Base-by-base conservation (phyloP, 2,888 invertebrate genomes). In the Cheilosia pagana region DNA sequence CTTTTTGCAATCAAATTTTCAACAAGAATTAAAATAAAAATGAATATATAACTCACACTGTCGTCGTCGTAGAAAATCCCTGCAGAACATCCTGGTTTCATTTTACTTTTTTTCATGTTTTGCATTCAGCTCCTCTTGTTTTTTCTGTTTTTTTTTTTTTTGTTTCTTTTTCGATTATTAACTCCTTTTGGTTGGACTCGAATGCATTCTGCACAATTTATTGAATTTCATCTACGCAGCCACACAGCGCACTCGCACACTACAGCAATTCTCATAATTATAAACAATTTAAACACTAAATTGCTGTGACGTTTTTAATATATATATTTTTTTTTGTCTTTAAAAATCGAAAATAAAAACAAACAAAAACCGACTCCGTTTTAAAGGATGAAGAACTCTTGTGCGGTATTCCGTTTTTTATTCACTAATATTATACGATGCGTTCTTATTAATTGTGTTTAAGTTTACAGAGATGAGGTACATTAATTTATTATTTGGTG, bases 61-160 rank as follows among this genome's bases (percentile, higher is more conserved):
- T 55, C 55, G 23, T 19, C 23, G 23, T 50, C 50, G 74, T 63
- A 74, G 55, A 74, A 65, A 63, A 74, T 74, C 63, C 48, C 63
- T 23, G 74, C 63, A 74, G 55, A 74, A 74, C 74, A 63, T 74
- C 74, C 74, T 63, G 63, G 74, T 57, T 57, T 74, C 55, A 74
- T 74, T 74, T 53, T 55, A 74, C 39, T 63, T 48, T 55, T 63
- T 57, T 63, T 74, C 63, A 74, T 74, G 31, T 53, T 55, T 72
- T 52, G 28, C 14, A 2, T 14, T 39, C 7, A 28, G 31, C 31
- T 57, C 48, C 19, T 48, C 25, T 43, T 43, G 21, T 21, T 25
- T 43, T 23, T 55, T 45, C 39, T 7, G 28, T 28, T 28, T 28
- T 5, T 6, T 7, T 28, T 28, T 7, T 6, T 0, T 28, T 28